A percentile compares a stretch with the other conserved stretches of the same genome.
Conservation (phyloP, 2,113 vertebrate species). For the Penelope pileata region DNA sequence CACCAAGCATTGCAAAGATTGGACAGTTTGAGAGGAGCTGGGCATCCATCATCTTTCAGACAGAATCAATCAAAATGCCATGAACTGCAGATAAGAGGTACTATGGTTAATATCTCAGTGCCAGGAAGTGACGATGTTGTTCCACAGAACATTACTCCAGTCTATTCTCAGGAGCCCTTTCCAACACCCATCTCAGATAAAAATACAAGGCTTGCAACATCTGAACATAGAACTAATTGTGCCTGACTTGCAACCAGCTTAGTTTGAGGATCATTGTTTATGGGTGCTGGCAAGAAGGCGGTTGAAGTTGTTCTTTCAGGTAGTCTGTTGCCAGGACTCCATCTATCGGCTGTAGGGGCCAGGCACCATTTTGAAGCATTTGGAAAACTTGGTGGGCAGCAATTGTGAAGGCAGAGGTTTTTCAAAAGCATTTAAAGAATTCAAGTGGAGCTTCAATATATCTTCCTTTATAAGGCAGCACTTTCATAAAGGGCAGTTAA, state of each 20-base stretch:
- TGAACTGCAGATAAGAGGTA: neutral
- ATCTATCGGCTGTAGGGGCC: neutral
- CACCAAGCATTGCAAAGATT: neutral
- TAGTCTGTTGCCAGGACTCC: neutral
- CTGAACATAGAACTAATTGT: neutral
- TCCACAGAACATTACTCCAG: neutral
- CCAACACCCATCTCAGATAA: neutral
- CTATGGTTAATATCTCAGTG: neutral
- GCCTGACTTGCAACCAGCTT: neutral
- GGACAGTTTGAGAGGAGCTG: neutral
- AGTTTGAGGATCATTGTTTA: neutral
- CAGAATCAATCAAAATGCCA: neutral
- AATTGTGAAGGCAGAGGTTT: neutral
- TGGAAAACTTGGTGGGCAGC: neutral
- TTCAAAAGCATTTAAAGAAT: neutral
- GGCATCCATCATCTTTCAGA: neutral
- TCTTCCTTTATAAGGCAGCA: neutral
- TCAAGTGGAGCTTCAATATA: accelerated
- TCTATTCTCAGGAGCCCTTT: neutral
- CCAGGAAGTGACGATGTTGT: neutral
- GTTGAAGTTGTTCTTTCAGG: neutral
- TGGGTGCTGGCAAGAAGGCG: neutral
- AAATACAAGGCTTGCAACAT: neutral
- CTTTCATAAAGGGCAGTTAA: neutral
- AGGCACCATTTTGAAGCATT: neutral